A percentile compares a stretch with the other conserved stretches of the same genome.
Evolutionary conservation across 2,888 invertebrate genomes (phyloP).

Genomic region (Chorisops tibialis): DNA sequence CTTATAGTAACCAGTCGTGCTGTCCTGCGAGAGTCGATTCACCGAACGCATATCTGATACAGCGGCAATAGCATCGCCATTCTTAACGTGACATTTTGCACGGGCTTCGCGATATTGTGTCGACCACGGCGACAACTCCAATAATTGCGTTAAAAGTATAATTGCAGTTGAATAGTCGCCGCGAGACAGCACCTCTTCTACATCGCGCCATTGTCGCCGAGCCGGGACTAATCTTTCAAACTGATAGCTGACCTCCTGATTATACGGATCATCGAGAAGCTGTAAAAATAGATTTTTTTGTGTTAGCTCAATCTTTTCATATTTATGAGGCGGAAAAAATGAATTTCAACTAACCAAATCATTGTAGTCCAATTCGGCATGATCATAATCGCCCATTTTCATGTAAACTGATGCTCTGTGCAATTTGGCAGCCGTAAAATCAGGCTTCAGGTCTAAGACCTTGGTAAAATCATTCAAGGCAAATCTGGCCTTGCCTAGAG

Average conservation of each 20-base stretch:
- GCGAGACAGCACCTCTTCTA: slow-evolving; percentile 61
- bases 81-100: slow-evolving; percentile 77
- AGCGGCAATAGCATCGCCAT: slow-evolving; percentile 78
- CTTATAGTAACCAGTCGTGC: slow-evolving; percentile 68
- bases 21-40: slow-evolving; percentile 87
- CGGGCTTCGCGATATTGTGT: slow-evolving; percentile 76
- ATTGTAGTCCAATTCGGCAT: slow-evolving; percentile 78
- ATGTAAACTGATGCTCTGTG: slow-evolving; percentile 86
- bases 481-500: slow-evolving; percentile 91
- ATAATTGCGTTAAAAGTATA: slow-evolving; percentile 59
- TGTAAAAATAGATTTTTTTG: slow-evolving; percentile 44
- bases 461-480: slow-evolving; percentile 91
- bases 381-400: slow-evolving; percentile 80
- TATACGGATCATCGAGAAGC: slow-evolving; percentile 69
- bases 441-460: slow-evolving; percentile 90
- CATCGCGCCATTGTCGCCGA: slow-evolving; percentile 61
- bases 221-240: slow-evolving; percentile 64
- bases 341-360: slow-evolving; percentile 74
- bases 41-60: slow-evolving; percentile 87
- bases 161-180: slow-evolving; percentile 61
- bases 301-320: too few relatives aligned
- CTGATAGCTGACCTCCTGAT: slow-evolving; percentile 71
- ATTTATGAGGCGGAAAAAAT: neutral
- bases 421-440: slow-evolving; percentile 82
- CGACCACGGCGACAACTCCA: slow-evolving; percentile 90